phyloP scores from a whole-genome alignment of 2,888 invertebrate genomes.

The Entomobrya proxima region DNA sequence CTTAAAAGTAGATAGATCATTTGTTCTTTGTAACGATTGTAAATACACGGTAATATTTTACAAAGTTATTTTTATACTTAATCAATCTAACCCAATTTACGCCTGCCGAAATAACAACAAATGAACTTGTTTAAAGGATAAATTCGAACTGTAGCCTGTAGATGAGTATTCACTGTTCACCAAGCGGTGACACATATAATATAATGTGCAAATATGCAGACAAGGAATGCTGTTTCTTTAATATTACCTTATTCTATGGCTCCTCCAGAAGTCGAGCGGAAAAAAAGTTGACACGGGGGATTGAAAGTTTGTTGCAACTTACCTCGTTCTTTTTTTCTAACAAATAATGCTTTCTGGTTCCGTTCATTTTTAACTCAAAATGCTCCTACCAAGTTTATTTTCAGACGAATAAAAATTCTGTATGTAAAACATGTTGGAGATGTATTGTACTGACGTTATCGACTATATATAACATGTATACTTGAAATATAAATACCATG shows the following conservation, averaged over 20 bases:
- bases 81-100: no score
- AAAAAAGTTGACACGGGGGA: conserved; percentile 13
- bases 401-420: not conserved
- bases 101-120: no score
- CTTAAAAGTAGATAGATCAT: no score
- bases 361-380: conserved; percentile 49
- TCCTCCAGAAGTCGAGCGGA: conserved; percentile 13
- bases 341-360: conserved; percentile 20
- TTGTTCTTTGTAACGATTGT: no score
- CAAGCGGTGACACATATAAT: conserved; percentile 44
- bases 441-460: no score
- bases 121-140: no score
- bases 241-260: conserved; percentile 15
- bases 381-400: conserved; percentile 49
- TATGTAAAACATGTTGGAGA: not conserved
- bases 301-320: conserved; percentile 36
- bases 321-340: conserved; percentile 26
- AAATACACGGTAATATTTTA: no score
- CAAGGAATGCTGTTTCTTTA: conserved; percentile 45
- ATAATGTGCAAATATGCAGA: conserved; percentile 48
- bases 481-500: no score
- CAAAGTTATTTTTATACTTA: no score
- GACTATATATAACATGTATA: no score
- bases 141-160: no score
- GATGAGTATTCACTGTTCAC: conserved; percentile 64